Evolutionary conservation across 92 coral and sea anemone genomes (phyloP), one percentile per base, ranked within the genome.

Genomic region (Paramuricea clavata): DNA sequence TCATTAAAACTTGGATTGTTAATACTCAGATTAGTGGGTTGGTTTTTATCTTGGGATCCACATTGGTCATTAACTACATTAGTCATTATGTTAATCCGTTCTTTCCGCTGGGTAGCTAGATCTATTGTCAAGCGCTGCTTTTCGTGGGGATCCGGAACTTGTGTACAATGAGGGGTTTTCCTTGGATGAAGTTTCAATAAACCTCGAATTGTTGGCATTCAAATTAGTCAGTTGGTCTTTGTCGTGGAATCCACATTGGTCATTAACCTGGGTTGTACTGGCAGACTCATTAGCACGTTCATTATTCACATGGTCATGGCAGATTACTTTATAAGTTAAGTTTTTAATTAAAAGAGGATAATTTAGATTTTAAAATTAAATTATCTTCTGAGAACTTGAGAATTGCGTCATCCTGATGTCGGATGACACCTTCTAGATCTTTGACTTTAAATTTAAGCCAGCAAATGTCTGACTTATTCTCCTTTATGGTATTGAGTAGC

Each of bases 291-390:
- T 52, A n/a, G 16, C 65, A 25, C 16, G 0, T 57, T 21, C 27
- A 57, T 57, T 57, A 16, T 57, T 68, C 74, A 15, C 10, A 31
- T 32, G 74, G 41, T 68, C 74, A 68, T 68, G 19, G 23, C 22
- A 7, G 7, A 36, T 68, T 5, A 27, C 42, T 68, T 68, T 11
- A 32, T 4, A 15, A 17, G 10, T 68, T 31, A 68, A 17, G 22
- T 68, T 68, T 68, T 27, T 41, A n/a, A n/a, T n/a, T n/a, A 68
- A 68, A 5, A 68, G 74, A 68, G 23, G 74, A 68, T 68, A 68
- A 11, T 36, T 68, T 68, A 9, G 74, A 68, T 19, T 68, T 68
- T 31, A 68, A 32, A n/a, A 32, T 17, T 26, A 36, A 68, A 68
- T 68, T 68, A 19, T 68, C 74, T 68, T 65, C 73, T 11, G 35